Base-by-base conservation (phyloP, 1,140 invertebrate genomes). In the Daktulosphaira vitifoliae region DNA sequence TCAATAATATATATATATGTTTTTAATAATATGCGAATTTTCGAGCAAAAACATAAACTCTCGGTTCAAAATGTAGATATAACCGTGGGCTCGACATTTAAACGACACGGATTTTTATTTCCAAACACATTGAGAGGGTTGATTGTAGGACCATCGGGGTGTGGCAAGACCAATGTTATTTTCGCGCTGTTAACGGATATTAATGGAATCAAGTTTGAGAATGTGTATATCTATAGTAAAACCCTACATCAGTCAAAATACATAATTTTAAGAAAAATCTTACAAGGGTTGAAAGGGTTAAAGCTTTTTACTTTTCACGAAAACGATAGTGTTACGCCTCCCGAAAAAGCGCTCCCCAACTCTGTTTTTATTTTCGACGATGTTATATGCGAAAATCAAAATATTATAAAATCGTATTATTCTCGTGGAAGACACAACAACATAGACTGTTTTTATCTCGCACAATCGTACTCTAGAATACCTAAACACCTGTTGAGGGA, bases 281-380 rank as follows among this genome's bases (percentile, higher is more conserved):
- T 74, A 39, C 39, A 72, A 65, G 54, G 64, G 22, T 53, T 74
- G 18, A 65, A 68, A 25, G 71, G 68, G 39, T 52, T 69, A 15
- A 20, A 20, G n/a, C 59, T 62, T 23, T 59, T 33, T 44, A 22
- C 22, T 16, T 69, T 56, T 66, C 26, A 25, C 15, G 50, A 56
- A 49, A 51, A 50, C 18, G 62, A 69, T 11, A 39, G 68, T 7
- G 33, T 65, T 44, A 48, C 69, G 1, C 3, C 65, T 26, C 69
- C 48, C 62, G 71, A 20, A 59, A 50, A 69, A n/a, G 56, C 68
- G 8, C 46, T 67, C 65, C 44, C 56, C 18, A 69, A 73, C 69
- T 73, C 70, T 6, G 65, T 73, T 23, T 70, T 76, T 49, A 73
- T 76, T 52, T 76, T 75, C 68, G 74, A 77, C 71, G 74, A 77